Conservation (phyloP, 1,140 invertebrate genomes). For the Nebria ingens region DNA sequence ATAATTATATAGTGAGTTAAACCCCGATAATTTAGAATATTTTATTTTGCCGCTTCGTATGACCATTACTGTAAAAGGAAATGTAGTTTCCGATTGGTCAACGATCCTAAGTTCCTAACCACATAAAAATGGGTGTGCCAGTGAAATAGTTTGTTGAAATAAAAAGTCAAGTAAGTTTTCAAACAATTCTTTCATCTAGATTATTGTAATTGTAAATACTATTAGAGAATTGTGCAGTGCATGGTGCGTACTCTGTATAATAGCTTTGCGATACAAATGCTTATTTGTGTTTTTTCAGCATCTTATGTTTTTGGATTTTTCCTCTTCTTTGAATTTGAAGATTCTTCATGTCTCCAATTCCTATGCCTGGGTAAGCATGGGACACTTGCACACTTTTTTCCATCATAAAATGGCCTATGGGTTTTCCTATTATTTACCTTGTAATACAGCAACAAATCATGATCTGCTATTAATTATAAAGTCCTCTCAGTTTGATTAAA, state of each 20-base stretch:
- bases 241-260: not conserved
- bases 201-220: not conserved
- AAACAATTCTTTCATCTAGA: not conserved
- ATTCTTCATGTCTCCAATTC: constrained; percentile 29
- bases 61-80: not conserved
- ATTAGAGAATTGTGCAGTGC: too few relatives aligned
- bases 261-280: not conserved
- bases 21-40: too few relatives aligned
- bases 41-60: too few relatives aligned
- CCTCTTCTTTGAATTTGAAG: not conserved
- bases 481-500: too few relatives aligned
- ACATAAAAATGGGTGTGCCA: constrained; percentile 1
- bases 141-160: not conserved
- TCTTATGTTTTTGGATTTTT: not conserved
- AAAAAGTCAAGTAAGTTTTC: not conserved
- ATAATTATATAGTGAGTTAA: too few relatives aligned
- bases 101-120: not conserved
- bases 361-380: constrained; percentile 32
- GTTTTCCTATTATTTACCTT: too few relatives aligned
- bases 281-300: not conserved
- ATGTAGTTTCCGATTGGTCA: not conserved
- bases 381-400: too few relatives aligned
- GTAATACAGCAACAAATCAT: too few relatives aligned
- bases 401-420: too few relatives aligned
- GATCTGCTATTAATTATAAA: too few relatives aligned